Evolutionary conservation across 2,113 vertebrate genomes (phyloP), one percentile per base, ranked within the genome.

Genomic region (Cyanocitta stelleri): DNA sequence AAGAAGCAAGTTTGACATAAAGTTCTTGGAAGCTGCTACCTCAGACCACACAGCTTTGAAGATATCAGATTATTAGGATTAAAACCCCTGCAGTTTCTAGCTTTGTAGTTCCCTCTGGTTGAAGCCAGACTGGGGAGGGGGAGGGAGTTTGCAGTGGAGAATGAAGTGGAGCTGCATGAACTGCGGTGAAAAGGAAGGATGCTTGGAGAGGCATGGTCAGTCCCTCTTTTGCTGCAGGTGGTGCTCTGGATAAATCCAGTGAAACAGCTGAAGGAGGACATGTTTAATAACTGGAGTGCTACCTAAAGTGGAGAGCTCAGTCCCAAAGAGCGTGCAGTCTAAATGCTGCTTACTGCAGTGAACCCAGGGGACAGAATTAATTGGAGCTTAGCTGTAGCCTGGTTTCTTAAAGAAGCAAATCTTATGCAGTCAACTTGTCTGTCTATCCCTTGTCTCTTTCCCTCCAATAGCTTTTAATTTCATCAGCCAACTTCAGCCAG

Each of bases 401-500:
- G 86, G 64, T 92, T 95, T 84, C 76, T 90, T 90, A 84, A 80
- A 92, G 88, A 88, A 88, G 55, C 51, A 62, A 88, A 59, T 43
- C 59, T 86, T 88, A 46, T 26, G 46, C 86, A 90, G 83, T 74
- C 85, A 54, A 21, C 63, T 29, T 73, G 22, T 69, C 63, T 83
- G 39, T 76, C 82, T 88, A 1, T 76, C 41, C 43, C 29, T 79
- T 56, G 22, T 93, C 58, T 90, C 78, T 91, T 76, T 87, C 67
- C 32, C 46, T 92, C 71, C 85, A 61, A n/a, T 83, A 93, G 82
- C 71, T 97, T 96, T 95, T 93, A 80, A 90, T 90, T 93, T 86
- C 73, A 90, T 88, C 46, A 77, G 59, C n/a, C 51, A 81, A 12
- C 43, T 81, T 92, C 68, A 85, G 33, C 13, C 72, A 92, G 58